Evolutionary conservation across 2,113 vertebrate genomes (phyloP), one percentile per base, ranked within the genome.

Genomic region (Aegithalos caudatus): DNA sequence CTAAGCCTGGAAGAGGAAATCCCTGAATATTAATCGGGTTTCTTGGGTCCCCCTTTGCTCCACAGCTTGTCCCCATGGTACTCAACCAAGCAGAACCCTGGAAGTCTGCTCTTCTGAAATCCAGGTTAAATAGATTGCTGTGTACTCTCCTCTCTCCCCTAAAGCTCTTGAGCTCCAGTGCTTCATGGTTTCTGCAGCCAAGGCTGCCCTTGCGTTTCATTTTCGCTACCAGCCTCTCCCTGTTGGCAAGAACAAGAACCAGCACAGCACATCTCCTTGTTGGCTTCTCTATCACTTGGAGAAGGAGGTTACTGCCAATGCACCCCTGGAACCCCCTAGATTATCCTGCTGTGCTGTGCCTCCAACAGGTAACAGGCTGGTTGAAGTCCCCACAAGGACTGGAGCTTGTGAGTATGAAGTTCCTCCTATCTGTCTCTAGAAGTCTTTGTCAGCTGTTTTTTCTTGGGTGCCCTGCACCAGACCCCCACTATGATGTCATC

Each of bases 261-360:
- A 50, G 37, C 12, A 20, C 6, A 33, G 37, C 44, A 51, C 8
- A 37, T 16, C 4, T 65, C 7, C 10, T 58, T 1, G 0, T 11
- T 58, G 44, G 42, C 23, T 88, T 48, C 22, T 57, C 18, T 33
- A 5, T 37, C 33, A 45, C 19, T 38, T 66, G 37, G 44, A 81
- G 51, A 44, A 58, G 51, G 13, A 51, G 13, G 12, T 28, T 73
- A 45, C 13, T 23, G 20, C 12, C 44, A 51, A 2, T 4, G 4
- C 9, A 28, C n/a, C 58, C 28, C 77, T 29, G 33, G 14, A 73
- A 50, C 6, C 8, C 51, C 14, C 38, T n/a, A 28, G 29, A 45
- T 24, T 24, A 37, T 15, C 12, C 23, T n/a, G 28, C 7, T 66
- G 14, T 58, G 12, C 24, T 14, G 9, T 4, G 1, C 37, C 23